Base-by-base conservation (phyloP, 1,140 invertebrate species). In the Procambarus virginalis region DNA sequence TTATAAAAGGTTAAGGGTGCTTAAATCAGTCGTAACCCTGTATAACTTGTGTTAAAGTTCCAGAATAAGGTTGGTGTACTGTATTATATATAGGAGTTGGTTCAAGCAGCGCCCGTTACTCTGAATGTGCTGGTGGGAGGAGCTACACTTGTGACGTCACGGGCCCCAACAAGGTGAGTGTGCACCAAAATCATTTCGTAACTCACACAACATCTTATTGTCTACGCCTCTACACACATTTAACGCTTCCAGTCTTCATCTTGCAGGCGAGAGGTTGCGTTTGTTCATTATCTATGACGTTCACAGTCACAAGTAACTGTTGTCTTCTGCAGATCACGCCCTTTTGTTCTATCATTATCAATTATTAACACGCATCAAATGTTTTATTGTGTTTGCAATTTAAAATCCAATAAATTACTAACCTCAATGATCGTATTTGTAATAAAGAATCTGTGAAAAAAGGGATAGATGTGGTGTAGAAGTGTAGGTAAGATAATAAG, bases 211-310 rank as follows among this genome's bases (percentile, higher is more conserved):
- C 14, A 80, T 55, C 77, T n/a, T 20, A 80, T 58, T 80, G 8
- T 34, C 14, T 51, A 22, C 46, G 78, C 22, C 46, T 55, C 8
- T 80, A 80, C 20, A 55, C 17, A 51, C 78, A 49, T 68, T 73
- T 84, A 70, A 46, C 82, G 68, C 34, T 68, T 49, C 45, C 46
- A 48, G 77, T 73, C 20, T 80, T 68, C 48, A 48, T 80, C 68
- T 76, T 9, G n/a, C 49, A 81, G 86, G 78, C 73, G 60, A 68
- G 60, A 51, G 49, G 77, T 68, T 81, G 77, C 46, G 58, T 64
- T 87, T 87, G 46, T 86, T 79, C 76, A 86, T 86, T 86, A 79
- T 49, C 51, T 68, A 45, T 87, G 77, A 80, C 77, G 77, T 87
- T 60, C 46, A 78, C 48, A 81, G 48, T 87, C 78, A 22, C 49